Percentiles rank a stretch among this genome's conserved stretches.
phyloP scores from a whole-genome alignment of 2,113 vertebrate species.

The Brachypodius melanocephalos region DNA sequence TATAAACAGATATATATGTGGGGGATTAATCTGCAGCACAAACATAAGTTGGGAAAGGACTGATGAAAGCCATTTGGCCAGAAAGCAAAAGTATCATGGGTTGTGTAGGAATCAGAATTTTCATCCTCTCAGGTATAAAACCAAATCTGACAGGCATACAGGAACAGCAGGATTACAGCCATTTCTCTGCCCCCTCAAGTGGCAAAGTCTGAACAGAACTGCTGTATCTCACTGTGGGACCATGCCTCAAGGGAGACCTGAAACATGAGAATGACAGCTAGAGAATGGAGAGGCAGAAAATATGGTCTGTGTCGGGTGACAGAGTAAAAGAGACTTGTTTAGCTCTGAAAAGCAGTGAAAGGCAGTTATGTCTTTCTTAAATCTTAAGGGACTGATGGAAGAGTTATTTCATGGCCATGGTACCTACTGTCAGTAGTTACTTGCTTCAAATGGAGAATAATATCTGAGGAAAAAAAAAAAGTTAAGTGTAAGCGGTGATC shows the following conservation, averaged over 20 bases:
- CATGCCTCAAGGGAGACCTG: background rate
- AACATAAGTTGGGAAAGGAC: background rate
- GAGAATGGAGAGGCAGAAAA: background rate
- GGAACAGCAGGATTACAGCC: background rate
- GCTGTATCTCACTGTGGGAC: background rate
- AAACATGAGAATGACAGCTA: background rate
- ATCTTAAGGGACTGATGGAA: background rate
- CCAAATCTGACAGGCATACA: rapidly evolving
- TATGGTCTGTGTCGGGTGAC: background rate
- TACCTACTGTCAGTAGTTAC: background rate
- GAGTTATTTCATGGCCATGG: background rate
- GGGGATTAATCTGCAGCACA: background rate
- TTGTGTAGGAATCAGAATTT: background rate
- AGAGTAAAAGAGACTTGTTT: background rate
- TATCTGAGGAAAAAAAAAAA: background rate
- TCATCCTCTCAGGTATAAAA: background rate
- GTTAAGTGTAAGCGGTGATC: background rate
- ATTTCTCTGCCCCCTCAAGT: background rate
- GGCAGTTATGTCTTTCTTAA: background rate
- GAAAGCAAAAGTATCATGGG: background rate
- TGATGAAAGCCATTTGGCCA: background rate
- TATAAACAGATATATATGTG: background rate
- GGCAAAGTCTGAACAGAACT: background rate
- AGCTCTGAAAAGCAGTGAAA: background rate
- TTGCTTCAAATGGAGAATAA: background rate